Evolutionary conservation across 2,113 vertebrate species (phyloP), one percentile per base, ranked within the genome.

Genomic region (Nematolebias whitei): DNA sequence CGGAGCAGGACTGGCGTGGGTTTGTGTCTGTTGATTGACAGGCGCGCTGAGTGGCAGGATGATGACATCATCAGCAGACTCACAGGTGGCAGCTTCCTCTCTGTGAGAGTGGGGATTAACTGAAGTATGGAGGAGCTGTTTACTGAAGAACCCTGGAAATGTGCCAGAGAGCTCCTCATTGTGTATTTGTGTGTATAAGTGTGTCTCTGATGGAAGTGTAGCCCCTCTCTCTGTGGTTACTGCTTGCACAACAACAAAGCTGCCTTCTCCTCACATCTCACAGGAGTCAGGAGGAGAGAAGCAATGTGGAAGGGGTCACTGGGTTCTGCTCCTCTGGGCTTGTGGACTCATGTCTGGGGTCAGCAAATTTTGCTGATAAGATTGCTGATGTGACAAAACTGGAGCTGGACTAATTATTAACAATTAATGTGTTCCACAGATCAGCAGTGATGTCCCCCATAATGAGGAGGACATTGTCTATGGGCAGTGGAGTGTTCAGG

Each of bases 341-440:
- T 40, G 54, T 20, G 49, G 63, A 52, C 40, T 51, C 29, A 45
- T 26, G 32, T 71, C 38, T 74, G 68, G 63, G 75, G 80, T 88
- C 78, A 84, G 79, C 87, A 83, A 41, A 24, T 74, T 77, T 69
- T n/a, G 18, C 19, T 44, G 66, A 82, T 82, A 48, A 75, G 74
- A 22, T 75, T 85, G 85, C 88, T 86, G 83, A 90, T 54, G 18
- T 47, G 61, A 73, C 79, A 77, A 45, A 85, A 80, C 18, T 0
- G 4, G 2, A n/a, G 49, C 49, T 60, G 15, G 57, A 62, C 54
- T 79, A 86, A 79, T 83, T 74, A 80, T 84, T 80, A 79, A 83
- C 68, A 74, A 59, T 57, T 60, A 67, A 35, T 20, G 12, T 18
- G 16, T 63, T 69, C 12, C 29, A 39, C 41, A 14, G 58, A 10